Percentiles rank a stretch among this genome's conserved stretches.
Evolutionary conservation across 2,888 invertebrate genomes (phyloP).

Genomic region (Trilocha varians): DNA sequence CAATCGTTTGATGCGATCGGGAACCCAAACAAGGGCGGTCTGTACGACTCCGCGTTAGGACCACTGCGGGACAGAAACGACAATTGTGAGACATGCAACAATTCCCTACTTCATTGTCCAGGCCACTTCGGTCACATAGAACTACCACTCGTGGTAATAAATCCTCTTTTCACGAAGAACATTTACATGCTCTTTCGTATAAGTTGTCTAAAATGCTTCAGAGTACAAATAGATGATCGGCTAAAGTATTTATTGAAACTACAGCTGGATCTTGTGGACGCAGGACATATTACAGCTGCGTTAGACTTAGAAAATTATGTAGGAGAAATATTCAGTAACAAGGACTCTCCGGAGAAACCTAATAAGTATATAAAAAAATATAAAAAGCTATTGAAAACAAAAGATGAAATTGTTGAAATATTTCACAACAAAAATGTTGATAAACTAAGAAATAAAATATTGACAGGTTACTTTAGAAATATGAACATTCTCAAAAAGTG

Average conservation of each 20-base stretch:
- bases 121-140: slow-evolving; percentile 98
- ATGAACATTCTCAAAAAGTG: slow-evolving; percentile 65
- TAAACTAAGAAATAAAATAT: slow-evolving; percentile 53
- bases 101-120: slow-evolving; percentile 78
- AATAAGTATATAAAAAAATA: slow-evolving; percentile 56
- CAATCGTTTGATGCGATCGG: slow-evolving; percentile 86
- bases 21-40: slow-evolving; percentile 87
- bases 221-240: slow-evolving; percentile 73
- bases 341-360: slow-evolving; percentile 57
- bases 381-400: slow-evolving; percentile 40
- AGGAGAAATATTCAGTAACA: slow-evolving; percentile 39
- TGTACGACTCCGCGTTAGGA: slow-evolving; percentile 90
- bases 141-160: slow-evolving; percentile 89
- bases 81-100: slow-evolving; percentile 86
- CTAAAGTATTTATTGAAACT: slow-evolving; percentile 75
- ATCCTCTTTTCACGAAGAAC: slow-evolving; percentile 89
- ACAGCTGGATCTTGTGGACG: slow-evolving; percentile 81
- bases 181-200: slow-evolving; percentile 79
- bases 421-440: slow-evolving; percentile 67
- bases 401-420: slow-evolving; percentile 35
- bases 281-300: slow-evolving; percentile 82
- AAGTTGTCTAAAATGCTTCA: slow-evolving; percentile 80
- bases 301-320: slow-evolving; percentile 74
- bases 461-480: slow-evolving; percentile 57
- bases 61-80: slow-evolving; percentile 77